Evolutionary conservation across 2,113 vertebrate species (phyloP), one percentile per base, ranked within the genome.

Genomic region (Collichthys lucidus): DNA sequence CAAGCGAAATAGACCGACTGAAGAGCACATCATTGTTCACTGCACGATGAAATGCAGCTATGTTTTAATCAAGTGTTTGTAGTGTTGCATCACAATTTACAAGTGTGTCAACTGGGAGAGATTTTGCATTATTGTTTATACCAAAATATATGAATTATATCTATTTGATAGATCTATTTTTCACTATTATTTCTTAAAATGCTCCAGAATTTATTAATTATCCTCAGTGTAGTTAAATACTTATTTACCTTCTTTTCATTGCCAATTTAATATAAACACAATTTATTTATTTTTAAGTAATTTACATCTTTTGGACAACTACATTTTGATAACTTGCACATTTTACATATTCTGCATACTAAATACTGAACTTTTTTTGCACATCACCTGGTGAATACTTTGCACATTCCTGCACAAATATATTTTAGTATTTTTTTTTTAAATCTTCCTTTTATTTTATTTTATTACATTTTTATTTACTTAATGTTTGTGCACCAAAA

Each of bases 1-100:
- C 70, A 72, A 89, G 74, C 49, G 77, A 72, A 59, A 55, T 2
- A 42, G 69, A 50, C 40, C 47, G 20, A 19, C 24, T 73, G 0
- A 59, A 75, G 62, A 69, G 56, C 31, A 46, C 35, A 77, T 55
- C 44, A 67, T 57, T 80, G 61, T 65, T 61, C 68, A 49, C n/a
- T 62, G 24, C 47, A 10, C 24, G 44, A 72, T 49, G 19, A 74
- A 15, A 80, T n/a, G 26, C 1, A 16, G 15, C 0, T 5, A 29
- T 22, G 49, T 47, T 56, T 71, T 61, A 31, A 80, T 78, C 19
- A 46, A 77, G 31, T 77, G 57, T 61, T 65, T 12, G 15, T 7
- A 46, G 11, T 42, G 40, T 26, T 26, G 42, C 15, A 26, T 67
- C 24, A 53, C 0, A 47, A 10, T 15, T 20, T 1, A 24, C 24